phyloP scores from a whole-genome alignment of 2,113 vertebrate genomes.

The Turnix velox region DNA sequence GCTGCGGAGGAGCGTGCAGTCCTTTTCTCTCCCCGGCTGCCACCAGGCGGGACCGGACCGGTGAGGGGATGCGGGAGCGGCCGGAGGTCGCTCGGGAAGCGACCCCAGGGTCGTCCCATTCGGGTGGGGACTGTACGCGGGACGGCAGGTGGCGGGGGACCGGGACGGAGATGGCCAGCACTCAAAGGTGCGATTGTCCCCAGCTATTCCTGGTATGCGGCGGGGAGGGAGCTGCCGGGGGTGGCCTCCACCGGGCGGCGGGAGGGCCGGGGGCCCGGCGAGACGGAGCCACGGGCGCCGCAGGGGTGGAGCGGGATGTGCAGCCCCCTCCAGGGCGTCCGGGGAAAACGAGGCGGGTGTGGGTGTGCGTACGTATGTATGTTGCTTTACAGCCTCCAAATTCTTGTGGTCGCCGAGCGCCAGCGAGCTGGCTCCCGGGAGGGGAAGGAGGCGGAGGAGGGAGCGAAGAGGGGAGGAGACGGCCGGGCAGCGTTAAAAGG shows the following conservation, averaged over 20 bases:
- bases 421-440: not conserved
- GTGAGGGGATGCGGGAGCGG: not conserved
- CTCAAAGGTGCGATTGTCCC: conserved; percentile 4
- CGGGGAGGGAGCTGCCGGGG: not conserved
- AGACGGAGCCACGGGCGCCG: not conserved
- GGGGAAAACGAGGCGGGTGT: not conserved
- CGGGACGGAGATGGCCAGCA: not conserved
- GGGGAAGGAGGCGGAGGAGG: conserved; percentile 2
- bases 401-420: not conserved
- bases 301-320: not conserved
- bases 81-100: not conserved
- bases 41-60: not conserved
- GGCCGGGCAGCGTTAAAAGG: conserved; percentile 32
- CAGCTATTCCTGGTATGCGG: not conserved
- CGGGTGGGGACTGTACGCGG: not conserved
- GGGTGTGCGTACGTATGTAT: no score
- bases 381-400: not conserved
- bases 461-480: conserved; percentile 15
- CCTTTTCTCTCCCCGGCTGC: accelerated
- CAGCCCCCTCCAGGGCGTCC: not conserved
- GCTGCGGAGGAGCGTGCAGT: not conserved
- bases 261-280: not conserved
- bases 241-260: not conserved
- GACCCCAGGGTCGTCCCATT: not conserved
- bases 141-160: not conserved